Percentiles rank a stretch among this genome's conserved stretches.
These are phyloP conservation scores for Dinomys branickii DNA, from an alignment of 2,113 vertebrate genomes.

Conservation along the genomic window DNA sequence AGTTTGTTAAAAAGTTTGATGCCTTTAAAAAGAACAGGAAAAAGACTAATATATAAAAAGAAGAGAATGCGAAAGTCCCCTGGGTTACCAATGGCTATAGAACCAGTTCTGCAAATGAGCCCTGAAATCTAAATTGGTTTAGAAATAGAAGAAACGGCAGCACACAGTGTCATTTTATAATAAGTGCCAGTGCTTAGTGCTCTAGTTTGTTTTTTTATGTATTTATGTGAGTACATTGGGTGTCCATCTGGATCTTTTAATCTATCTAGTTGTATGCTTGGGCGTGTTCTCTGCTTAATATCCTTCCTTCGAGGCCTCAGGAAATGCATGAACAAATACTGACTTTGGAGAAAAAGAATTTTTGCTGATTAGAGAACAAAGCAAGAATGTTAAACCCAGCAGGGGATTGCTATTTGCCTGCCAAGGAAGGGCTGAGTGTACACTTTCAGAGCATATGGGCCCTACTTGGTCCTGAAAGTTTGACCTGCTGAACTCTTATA, in stretches of 20 bases:
- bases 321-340: conserved; percentile 75
- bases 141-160: conserved; percentile 73
- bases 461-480: neutral
- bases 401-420: conserved; percentile 11
- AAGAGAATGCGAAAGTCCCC: conserved; percentile 63
- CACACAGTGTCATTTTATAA: conserved; percentile 69
- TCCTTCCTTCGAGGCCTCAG: conserved; percentile 58
- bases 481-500: neutral
- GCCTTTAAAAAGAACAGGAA: conserved; percentile 65
- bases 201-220: conserved; percentile 71
- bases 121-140: conserved; percentile 80
- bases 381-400: conserved; percentile 59
- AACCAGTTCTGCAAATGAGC: conserved; percentile 75
- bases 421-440: neutral
- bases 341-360: conserved; percentile 53
- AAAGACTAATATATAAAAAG: conserved; percentile 59
- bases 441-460: neutral
- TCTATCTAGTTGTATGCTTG: conserved; percentile 76
- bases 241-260: conserved; percentile 81
- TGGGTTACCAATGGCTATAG: conserved; percentile 66
- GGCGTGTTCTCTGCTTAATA: conserved; percentile 73
- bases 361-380: conserved; percentile 78
- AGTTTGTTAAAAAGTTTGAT: conserved; percentile 67
- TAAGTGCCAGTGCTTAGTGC: conserved; percentile 68
- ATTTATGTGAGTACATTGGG: conserved; percentile 75